phyloP scores from a whole-genome alignment of 2,113 vertebrate genomes.

The Passer montanus region DNA sequence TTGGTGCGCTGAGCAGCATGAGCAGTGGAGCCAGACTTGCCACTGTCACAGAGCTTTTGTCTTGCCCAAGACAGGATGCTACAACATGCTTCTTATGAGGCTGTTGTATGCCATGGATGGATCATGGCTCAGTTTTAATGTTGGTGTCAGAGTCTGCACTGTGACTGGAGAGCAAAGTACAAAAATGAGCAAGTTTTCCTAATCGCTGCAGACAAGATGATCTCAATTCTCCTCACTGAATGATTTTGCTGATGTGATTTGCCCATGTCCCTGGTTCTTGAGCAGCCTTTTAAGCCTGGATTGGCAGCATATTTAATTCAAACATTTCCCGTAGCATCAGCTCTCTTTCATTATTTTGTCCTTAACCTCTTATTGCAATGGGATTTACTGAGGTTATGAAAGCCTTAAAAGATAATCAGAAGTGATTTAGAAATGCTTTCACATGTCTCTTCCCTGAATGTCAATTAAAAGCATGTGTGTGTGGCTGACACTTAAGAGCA shows the following conservation, averaged over 20 bases:
- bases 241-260: background rate
- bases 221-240: fast-evolving
- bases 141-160: background rate
- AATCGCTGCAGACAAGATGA: background rate
- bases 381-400: background rate
- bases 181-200: background rate
- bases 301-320: background rate
- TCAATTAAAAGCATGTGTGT: constrained; percentile 5
- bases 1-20: background rate
- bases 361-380: fast-evolving
- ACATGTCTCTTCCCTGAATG: background rate
- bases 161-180: background rate
- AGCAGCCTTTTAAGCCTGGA: background rate
- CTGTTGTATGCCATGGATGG: fast-evolving
- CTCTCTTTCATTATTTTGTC: background rate
- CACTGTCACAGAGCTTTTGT: background rate
- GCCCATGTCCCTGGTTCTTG: background rate
- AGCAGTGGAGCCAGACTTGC: background rate
- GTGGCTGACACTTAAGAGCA: background rate
- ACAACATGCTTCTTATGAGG: background rate
- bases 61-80: background rate
- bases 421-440: constrained; percentile 37
- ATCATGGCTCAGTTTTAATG: background rate
- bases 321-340: background rate
- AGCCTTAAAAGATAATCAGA: background rate